Conservation (phyloP, 2,888 invertebrate species). For the Chrysodeixis includens region DNA sequence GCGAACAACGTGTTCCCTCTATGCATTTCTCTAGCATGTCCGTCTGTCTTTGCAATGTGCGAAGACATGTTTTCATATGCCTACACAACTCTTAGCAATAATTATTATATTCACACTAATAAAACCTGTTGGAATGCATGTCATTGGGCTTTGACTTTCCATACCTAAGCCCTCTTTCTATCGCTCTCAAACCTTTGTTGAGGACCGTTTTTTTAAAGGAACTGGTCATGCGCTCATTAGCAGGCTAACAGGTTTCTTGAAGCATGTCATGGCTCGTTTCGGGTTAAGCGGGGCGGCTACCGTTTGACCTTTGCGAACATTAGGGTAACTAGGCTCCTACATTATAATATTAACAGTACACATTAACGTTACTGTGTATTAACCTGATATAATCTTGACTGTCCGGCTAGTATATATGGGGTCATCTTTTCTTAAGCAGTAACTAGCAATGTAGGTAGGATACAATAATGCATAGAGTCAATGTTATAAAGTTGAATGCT, state of each 20-base stretch:
- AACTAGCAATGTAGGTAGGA: background rate
- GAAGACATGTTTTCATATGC: background rate
- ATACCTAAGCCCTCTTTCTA: conserved; percentile 2
- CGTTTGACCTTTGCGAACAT: conserved; percentile 30
- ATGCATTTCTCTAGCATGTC: background rate
- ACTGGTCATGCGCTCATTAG: conserved; percentile 11
- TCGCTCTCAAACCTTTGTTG: conserved; percentile 1
- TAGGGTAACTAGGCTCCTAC: conserved; percentile 24
- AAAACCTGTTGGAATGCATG: conserved; percentile 5
- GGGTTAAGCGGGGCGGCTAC: conserved; percentile 22
- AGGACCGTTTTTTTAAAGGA: conserved; percentile 25
- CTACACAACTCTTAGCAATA: background rate
- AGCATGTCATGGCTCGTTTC: conserved; percentile 6
- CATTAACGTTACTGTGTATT: conserved; percentile 18
- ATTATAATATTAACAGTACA: conserved; percentile 34
- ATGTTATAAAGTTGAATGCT: conserved; percentile 30
- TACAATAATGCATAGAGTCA: conserved; percentile 26
- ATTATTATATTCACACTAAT: background rate
- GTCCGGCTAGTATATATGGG: conserved; percentile 1
- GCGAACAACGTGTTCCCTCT: background rate
- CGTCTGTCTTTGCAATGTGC: background rate
- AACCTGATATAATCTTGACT: conserved; percentile 12
- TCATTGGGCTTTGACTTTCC: background rate
- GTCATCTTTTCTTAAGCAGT: conserved; percentile 6
- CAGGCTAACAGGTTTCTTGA: conserved; percentile 12